A percentile compares a stretch with the other conserved stretches of the same genome.
Conservation (phyloP, 2,888 invertebrate genomes). For the Luperina testacea region DNA sequence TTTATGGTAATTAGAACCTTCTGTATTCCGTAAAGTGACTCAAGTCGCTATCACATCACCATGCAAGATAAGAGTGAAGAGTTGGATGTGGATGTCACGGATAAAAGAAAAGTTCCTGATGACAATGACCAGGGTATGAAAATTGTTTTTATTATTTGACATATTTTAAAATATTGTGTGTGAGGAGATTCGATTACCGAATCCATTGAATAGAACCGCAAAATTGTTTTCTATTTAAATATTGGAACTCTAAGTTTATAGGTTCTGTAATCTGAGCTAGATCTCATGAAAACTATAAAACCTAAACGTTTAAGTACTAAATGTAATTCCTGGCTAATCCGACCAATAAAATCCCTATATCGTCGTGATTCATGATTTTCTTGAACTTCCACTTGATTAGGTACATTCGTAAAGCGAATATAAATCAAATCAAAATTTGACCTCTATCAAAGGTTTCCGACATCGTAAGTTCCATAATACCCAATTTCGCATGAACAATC, state of each 20-base stretch:
- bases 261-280: not conserved
- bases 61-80: slow-evolving; percentile 38
- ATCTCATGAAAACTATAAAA: slow-evolving; percentile 36
- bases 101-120: slow-evolving; percentile 49
- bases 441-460: slow-evolving; percentile 68
- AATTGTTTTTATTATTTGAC: not conserved
- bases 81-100: slow-evolving; percentile 12
- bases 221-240: slow-evolving; percentile 7
- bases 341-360: slow-evolving; percentile 50
- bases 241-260: not conserved
- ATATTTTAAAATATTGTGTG: not conserved
- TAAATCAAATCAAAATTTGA: slow-evolving; percentile 67
- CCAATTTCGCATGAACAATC: slow-evolving; percentile 72
- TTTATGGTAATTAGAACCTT: slow-evolving; percentile 33
- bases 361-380: slow-evolving; percentile 45
- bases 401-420: slow-evolving; percentile 59
- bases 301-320: slow-evolving; percentile 19
- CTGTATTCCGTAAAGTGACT: slow-evolving; percentile 21
- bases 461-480: slow-evolving; percentile 69
- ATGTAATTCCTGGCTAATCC: slow-evolving; percentile 21
- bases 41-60: slow-evolving; percentile 24
- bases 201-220: not conserved
- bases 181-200: not conserved
- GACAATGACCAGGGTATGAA: slow-evolving; percentile 64
- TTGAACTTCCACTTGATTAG: slow-evolving; percentile 61